A percentile compares a stretch with the other conserved stretches of the same genome.
Evolutionary conservation across 2,113 vertebrate genomes (phyloP).

Genomic region (Paradisaea rubra): DNA sequence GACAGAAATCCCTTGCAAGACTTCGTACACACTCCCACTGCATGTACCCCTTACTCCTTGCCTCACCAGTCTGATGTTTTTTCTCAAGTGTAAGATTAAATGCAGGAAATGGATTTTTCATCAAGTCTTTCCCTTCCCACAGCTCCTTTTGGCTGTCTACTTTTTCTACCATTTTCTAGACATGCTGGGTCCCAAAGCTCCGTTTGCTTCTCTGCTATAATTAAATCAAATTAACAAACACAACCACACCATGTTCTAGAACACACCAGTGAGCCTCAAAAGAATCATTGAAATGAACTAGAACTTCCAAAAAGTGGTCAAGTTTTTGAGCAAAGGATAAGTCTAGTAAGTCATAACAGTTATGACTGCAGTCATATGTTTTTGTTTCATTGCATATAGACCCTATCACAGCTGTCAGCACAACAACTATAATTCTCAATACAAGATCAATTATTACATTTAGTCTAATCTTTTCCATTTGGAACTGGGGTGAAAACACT

Average conservation of each 20-base stretch:
- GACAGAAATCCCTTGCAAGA: not conserved
- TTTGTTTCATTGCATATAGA: not conserved
- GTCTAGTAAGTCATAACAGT: not conserved
- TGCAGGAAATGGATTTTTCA: not conserved
- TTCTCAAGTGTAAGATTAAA: not conserved
- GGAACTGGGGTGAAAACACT: not conserved
- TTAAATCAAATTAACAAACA: conserved; percentile 23
- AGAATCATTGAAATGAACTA: not conserved
- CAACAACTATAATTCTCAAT: not conserved
- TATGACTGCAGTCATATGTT: not conserved
- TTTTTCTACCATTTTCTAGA: not conserved
- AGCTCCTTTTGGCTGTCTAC: not conserved
- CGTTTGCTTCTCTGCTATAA: not conserved
- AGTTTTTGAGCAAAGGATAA: not conserved
- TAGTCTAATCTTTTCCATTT: not conserved
- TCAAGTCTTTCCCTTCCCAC: not conserved
- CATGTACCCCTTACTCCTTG: not conserved
- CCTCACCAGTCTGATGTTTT: not conserved
- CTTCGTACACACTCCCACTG: not conserved
- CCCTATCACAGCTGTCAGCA: not conserved
- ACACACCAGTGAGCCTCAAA: not conserved
- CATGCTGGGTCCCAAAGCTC: not conserved
- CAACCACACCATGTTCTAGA: not conserved
- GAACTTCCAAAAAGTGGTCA: not conserved
- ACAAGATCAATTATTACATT: not conserved